Base-by-base conservation (phyloP, 2,113 vertebrate species). In the Cephalopholis sonnerati region DNA sequence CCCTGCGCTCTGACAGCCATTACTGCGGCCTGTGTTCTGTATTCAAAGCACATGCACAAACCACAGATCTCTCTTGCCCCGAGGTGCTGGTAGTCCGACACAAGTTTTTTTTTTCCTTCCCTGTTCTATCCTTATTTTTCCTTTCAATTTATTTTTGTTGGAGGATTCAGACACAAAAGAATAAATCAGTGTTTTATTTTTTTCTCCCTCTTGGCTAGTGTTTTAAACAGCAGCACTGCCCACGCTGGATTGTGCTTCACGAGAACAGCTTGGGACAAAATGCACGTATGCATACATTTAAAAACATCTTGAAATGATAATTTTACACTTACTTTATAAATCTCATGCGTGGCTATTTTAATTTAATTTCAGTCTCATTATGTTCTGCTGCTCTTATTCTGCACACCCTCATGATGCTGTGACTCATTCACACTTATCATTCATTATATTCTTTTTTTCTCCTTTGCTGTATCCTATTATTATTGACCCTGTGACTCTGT, bases 1-100 rank as follows among this genome's bases (percentile, higher is more conserved):
- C 36, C 20, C 15, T 57, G 61, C 46, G 66, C 67, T 68, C 55
- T 48, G 58, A 73, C 57, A 46, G 55, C 36, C 39, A 71, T 75
- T 66, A 67, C 7, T 41, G 32, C 3, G 4, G 36, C 61, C 66
- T 59, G 70, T 24, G 77, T 57, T 84, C n/a, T 77, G 72, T 66
- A 86, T 82, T 84, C 83, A 73, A 65, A 86, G 77, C 74, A 81
- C 71, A 87, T 63, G 53, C 68, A 63, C 72, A 74, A 18, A 70
- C 44, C 61, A 62, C 72, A 74, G 64, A 80, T 66, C 73, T 65
- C 53, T 85, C 5, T 6, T 74, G 58, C 67, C 79, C 82, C 18
- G 82, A 73, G 88, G 79, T 74, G 76, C 29, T 75, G 39, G 1
- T 29, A 1, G 48, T 68, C 58, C 55, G 74, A 71, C 54, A 48